Evolutionary conservation across 2,113 vertebrate genomes (phyloP).

Genomic region (Narcine bancroftii): DNA sequence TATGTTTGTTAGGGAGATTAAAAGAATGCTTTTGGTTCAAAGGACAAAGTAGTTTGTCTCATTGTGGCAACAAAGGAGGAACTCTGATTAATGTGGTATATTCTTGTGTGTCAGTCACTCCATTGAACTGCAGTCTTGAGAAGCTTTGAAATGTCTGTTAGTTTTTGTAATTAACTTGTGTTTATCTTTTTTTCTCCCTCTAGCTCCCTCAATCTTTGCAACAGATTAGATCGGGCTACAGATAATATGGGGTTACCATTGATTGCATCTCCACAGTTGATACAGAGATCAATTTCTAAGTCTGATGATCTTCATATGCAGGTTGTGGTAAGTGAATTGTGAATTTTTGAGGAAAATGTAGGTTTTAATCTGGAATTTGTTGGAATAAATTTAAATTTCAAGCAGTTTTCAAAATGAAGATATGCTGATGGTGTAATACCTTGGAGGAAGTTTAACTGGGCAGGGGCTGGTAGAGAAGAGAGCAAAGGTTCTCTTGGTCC

Average conservation of each 20-base stretch:
- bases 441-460: background rate
- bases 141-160: background rate
- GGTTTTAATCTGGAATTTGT: background rate
- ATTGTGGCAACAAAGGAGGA: background rate
- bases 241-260: conserved; percentile 50
- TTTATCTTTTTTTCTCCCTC: background rate
- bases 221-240: conserved; percentile 56
- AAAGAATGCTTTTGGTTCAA: background rate
- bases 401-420: background rate
- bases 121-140: background rate
- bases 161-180: background rate
- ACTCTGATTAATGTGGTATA: background rate
- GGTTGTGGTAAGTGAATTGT: conserved; percentile 58
- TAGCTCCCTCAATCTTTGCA: background rate
- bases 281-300: conserved; percentile 59
- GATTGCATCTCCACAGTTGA: conserved; percentile 46
- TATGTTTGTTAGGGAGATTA: background rate
- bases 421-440: background rate
- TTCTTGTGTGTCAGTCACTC: background rate
- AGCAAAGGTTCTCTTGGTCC: background rate
- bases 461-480: background rate
- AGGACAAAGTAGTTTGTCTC: background rate
- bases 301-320: conserved; percentile 74
- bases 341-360: background rate
- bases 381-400: background rate